Evolutionary conservation across 2,113 vertebrate genomes (phyloP).

Genomic region (Choloepus hoffmanni): DNA sequence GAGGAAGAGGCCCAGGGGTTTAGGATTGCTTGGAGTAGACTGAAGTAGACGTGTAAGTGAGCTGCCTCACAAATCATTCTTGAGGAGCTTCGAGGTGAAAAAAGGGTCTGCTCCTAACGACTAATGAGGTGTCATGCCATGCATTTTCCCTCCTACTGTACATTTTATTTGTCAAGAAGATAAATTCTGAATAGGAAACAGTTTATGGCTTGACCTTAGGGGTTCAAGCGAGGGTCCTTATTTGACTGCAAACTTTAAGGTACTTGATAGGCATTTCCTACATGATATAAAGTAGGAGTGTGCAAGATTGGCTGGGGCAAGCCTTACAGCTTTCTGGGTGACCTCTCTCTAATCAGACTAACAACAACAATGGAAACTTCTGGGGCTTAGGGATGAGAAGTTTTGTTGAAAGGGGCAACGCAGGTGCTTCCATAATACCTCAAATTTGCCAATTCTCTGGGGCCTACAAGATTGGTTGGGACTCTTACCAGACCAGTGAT

Average conservation of each 20-base stretch:
- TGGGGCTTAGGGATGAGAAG: not conserved
- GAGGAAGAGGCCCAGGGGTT: not conserved
- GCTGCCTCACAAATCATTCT: constrained; percentile 77
- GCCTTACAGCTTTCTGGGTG: not conserved
- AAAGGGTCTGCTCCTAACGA: constrained; percentile 71
- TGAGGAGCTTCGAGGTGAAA: constrained; percentile 76
- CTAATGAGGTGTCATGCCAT: constrained; percentile 74
- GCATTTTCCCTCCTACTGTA: constrained; percentile 76
- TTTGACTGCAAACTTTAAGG: not conserved
- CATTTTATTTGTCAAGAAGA: constrained; percentile 74
- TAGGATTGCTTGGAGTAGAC: not conserved
- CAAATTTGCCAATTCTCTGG: constrained; percentile 70
- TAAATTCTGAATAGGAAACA: constrained; percentile 73
- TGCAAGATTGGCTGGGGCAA: not conserved
- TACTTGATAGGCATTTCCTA: not conserved
- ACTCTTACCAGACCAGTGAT: constrained; percentile 76
- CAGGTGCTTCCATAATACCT: constrained; percentile 75
- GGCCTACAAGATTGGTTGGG: constrained; percentile 73
- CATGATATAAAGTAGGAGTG: not conserved
- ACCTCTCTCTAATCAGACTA: not conserved
- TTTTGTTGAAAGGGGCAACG: constrained; percentile 45
- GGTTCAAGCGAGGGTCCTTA: not conserved
- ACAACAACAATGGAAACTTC: not conserved
- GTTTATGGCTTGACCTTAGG: constrained; percentile 65
- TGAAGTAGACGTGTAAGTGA: constrained; percentile 34